Evolutionary conservation across 2,888 invertebrate species (phyloP).

Genomic region (Abrostola triplasia): DNA sequence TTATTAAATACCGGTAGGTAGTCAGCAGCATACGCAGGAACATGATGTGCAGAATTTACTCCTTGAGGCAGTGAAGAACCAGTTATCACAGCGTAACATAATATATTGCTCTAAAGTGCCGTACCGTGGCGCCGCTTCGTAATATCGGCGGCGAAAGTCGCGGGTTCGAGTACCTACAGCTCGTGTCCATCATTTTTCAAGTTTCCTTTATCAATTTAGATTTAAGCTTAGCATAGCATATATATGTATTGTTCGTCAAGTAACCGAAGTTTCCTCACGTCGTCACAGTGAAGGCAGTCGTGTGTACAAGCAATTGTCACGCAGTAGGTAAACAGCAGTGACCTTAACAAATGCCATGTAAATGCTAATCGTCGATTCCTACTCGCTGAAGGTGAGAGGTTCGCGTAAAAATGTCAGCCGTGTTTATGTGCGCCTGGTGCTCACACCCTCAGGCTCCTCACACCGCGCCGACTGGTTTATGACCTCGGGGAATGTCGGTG

Average conservation of each 20-base stretch:
- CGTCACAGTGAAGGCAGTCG: neutral
- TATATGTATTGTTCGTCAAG: neutral
- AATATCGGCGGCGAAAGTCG: too few relatives aligned
- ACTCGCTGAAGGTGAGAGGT: constrained; percentile 72
- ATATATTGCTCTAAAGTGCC: too few relatives aligned
- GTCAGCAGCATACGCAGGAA: too few relatives aligned
- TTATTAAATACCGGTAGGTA: too few relatives aligned
- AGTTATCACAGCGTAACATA: too few relatives aligned
- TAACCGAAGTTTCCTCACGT: neutral
- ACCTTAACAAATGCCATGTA: constrained; percentile 80
- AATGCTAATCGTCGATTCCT: constrained; percentile 83
- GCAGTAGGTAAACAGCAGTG: constrained; percentile 57
- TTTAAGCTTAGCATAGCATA: too few relatives aligned
- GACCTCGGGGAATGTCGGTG: constrained; percentile 19
- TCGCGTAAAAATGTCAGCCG: constrained; percentile 65
- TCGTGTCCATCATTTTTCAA: too few relatives aligned
- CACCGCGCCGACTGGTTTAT: constrained; percentile 11
- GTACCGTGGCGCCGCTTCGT: too few relatives aligned
- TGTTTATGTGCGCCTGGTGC: constrained; percentile 28
- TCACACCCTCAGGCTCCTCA: constrained; percentile 21
- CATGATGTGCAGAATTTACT: too few relatives aligned
- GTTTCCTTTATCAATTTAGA: too few relatives aligned
- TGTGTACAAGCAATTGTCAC: constrained; percentile 27
- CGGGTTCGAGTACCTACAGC: too few relatives aligned
- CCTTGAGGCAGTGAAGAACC: too few relatives aligned